phyloP scores from a whole-genome alignment of 2,888 invertebrate species.

The Ptycholaimellus sp. region DNA sequence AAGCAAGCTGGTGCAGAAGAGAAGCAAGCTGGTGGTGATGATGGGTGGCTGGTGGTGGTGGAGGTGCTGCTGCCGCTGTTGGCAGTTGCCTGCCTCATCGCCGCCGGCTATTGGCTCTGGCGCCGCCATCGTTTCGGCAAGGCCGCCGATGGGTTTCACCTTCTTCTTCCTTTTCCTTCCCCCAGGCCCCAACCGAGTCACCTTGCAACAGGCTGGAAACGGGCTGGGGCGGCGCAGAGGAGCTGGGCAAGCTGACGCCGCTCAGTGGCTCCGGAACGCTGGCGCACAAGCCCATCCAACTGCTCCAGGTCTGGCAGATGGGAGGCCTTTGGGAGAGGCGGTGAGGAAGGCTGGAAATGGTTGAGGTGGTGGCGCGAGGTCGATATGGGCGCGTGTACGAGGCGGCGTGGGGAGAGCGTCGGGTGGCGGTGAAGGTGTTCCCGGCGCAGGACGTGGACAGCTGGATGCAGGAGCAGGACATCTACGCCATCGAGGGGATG shows the following conservation, averaged over 20 bases:
- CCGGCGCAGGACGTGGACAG: constrained; percentile 67
- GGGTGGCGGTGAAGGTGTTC: constrained; percentile 84
- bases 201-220: too few relatives aligned
- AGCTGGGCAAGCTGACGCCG: too few relatives aligned
- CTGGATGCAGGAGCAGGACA: constrained; percentile 77
- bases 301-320: neutral
- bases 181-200: too few relatives aligned
- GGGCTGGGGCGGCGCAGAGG: constrained; percentile 1
- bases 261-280: too few relatives aligned
- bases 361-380: constrained; percentile 9
- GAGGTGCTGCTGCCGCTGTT: neutral
- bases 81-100: neutral
- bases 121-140: neutral
- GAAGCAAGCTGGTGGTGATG: too few relatives aligned
- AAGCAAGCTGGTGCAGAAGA: too few relatives aligned
- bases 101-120: neutral
- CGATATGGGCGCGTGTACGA: constrained; percentile 53
- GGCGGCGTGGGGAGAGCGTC: constrained; percentile 47
- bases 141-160: constrained; percentile 1
- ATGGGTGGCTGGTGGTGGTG: neutral
- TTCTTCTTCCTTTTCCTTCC: too few relatives aligned
- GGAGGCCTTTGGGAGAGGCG: too few relatives aligned
- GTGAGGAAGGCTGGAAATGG: too few relatives aligned
- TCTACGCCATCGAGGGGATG: constrained; percentile 45
- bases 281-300: too few relatives aligned